Evolutionary conservation across 1,140 invertebrate species (phyloP), one percentile per base, ranked within the genome.

Genomic region (Hyposmocoma kahamanoa): DNA sequence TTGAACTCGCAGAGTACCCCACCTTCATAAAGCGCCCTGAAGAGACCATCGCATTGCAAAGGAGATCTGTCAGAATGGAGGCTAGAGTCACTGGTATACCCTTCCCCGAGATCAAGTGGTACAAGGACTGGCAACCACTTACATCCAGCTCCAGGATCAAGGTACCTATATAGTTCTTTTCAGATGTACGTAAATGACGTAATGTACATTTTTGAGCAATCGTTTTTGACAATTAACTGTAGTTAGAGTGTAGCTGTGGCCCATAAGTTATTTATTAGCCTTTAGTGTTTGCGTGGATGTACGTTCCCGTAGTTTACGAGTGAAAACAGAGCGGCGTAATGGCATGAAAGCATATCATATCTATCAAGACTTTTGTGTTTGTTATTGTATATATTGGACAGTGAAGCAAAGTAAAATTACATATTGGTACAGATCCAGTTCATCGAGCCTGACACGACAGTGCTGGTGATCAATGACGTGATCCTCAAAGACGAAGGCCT

Each of bases 61-160:
- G 95, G 34, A 91, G 91, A 46, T 90, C 89, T 39, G 94, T 92
- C 3, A 88, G 91, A 39, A 87, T 99, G 22, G 93, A 94, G 69
- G 97, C 97, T 32, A 89, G 94, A 42, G 91, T 99, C 32, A 92
- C 92, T 20, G 98, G 97, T 9, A 91, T 96, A 47, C 98, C 98
- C 0, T 92, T 93, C 64, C 97, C 98, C 0, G 95, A 97, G 56
- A 91, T 99, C n/a, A 97, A 96, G 73, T 98, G 96, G 95, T 98
- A 94, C 85, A 98, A 98, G 84, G 96, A 98, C 76, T 98, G 96
- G 96, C 93, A 95, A 69, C 96, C 95, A 1, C 72, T 98, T 4
- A 91, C 94, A 1, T 80, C 93, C 1, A 94, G 94, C 0, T 89
- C 90, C 4, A 91, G 96, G 62, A 91, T 95, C 17, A 96, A 95